phyloP scores from a whole-genome alignment of 2,113 vertebrate genomes.

The human region GRCh38 chrX:30291001-30291500 shows the following conservation, averaged over 20 bases:
- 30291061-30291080: background rate
- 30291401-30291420: background rate
- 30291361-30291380: background rate
- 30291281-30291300: too few relatives aligned
- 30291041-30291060: background rate
- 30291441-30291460: slow-evolving; percentile 21
- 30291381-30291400: background rate
- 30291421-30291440: background rate
- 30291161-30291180: background rate
- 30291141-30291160: background rate
- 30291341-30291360: background rate
- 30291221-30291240: background rate
- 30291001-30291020: background rate
- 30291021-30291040: background rate
- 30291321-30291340: background rate
- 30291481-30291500: slow-evolving; percentile 26
- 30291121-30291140: background rate
- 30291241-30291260: background rate
- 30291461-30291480: slow-evolving; percentile 11
- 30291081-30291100: background rate
- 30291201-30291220: background rate
- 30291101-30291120: background rate
- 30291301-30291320: background rate
- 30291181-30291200: background rate
- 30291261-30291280: background rate